Conservation (phyloP, 2,888 invertebrate species). For the Lissocephala sabroskyi region DNA sequence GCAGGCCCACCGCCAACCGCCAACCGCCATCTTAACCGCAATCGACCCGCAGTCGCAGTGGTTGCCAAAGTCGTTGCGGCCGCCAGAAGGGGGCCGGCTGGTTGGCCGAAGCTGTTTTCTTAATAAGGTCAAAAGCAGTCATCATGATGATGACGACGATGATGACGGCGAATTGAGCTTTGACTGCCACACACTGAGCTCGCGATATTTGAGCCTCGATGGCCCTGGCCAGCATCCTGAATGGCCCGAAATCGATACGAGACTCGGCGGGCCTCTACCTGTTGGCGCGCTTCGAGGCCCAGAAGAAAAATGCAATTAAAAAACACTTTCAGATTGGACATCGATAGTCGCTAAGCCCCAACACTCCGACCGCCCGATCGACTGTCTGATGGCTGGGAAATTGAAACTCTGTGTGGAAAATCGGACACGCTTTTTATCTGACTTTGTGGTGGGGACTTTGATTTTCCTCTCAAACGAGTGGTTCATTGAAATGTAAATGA, state of each 20-base stretch:
- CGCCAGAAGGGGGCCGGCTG: too few species aligned
- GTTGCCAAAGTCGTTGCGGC: background rate
- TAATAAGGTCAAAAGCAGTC: conserved; percentile 1
- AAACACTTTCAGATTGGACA: conserved; percentile 11
- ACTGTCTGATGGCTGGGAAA: background rate
- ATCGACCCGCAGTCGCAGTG: background rate
- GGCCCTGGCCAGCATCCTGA: background rate
- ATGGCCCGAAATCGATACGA: too few species aligned
- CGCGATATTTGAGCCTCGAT: background rate
- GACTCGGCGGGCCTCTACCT: background rate
- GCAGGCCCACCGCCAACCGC: background rate
- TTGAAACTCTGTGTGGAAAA: conserved; percentile 2
- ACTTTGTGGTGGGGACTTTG: conserved; percentile 2
- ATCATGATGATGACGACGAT: too few species aligned
- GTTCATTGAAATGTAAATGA: background rate
- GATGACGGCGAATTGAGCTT: background rate
- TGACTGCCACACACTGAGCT: background rate
- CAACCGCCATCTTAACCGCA: background rate
- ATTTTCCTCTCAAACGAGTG: background rate
- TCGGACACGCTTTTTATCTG: conserved; percentile 8
- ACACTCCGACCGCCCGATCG: background rate
- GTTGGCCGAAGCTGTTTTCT: background rate
- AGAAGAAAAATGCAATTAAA: conserved; percentile 10
- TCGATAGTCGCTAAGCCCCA: too few species aligned
- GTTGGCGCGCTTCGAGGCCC: too few species aligned